Base-by-base conservation (phyloP, 2,888 invertebrate species). In the Arge pagana region DNA sequence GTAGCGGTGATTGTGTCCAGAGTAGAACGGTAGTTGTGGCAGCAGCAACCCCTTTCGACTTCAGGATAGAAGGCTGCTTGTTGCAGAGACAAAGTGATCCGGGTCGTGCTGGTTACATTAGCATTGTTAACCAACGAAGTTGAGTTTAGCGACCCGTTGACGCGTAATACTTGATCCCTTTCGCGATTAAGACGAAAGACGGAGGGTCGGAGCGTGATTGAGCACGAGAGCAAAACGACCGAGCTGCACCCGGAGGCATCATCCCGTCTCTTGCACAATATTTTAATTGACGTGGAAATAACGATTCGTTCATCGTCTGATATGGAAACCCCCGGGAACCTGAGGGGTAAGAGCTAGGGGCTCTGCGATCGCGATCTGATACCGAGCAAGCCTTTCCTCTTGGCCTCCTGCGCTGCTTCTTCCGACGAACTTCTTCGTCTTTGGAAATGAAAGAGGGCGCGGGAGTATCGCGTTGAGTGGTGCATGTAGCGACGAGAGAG, bases 41-140 rank as follows among this genome's bases (percentile, higher is more conserved):
- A n/a, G 55, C 53, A 50, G 48, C 59, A 58, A 64, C 62, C 65
- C 68, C 71, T n/a, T n/a, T 71, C 70, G 65, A 67, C 68, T 70
- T 58, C 42, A 40, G 56, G n/a, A n/a, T n/a, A n/a, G n/a, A n/a
- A n/a, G n/a, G n/a, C n/a, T n/a, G n/a, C n/a, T n/a, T n/a, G n/a
- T n/a, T n/a, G n/a, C n/a, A n/a, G 61, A 64, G 64, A 67, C 64
- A 65, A 65, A 68, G 61, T 57, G 62, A 62, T 55, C 54, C 43
- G 54, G 56, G 11, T 8, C 18, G 33, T n/a, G 33, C 33, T 8
- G 56, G 68, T 68, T 71, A 70, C 70, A 74, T 74, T 74, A 73
- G 73, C 72, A 73, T 74, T 73, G 72, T 74, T 74, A 73, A 74
- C 71, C 67, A 68, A 72, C 65, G 67, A 68, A 72, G 61, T 65